Evolutionary conservation across 2,797 vertebrate species (phyloP), one percentile per base, ranked within the genome.

Genomic region (Taeniopygia guttata): DNA sequence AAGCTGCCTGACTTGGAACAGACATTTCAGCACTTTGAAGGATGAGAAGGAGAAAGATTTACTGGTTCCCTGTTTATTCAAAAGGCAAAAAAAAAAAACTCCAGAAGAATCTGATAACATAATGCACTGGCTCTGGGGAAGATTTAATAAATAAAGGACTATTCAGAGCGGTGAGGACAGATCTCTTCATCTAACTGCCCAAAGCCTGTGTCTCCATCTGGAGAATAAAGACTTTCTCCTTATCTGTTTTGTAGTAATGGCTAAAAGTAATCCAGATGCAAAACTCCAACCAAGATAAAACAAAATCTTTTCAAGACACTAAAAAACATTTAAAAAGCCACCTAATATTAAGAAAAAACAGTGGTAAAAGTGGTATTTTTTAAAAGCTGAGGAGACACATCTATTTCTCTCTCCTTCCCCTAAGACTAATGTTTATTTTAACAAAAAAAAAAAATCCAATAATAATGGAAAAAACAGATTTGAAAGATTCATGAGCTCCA

Each of bases 31-130:
- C 14, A 6, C 87, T 75, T 26, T 8, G n/a, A 76, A 78, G 80
- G 69, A 85, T 27, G 66, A 86, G 62, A 91, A 68, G 48, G 16
- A 78, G 32, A 68, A 84, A 92, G 86, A 88, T 90, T 93, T 90
- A 86, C 51, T 90, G 69, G 46, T 16, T 84, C 67, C 62, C 43
- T 66, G 40, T 36, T 94, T 72, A 81, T 55, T 69, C 21, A 36
- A 59, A 84, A 90, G 43, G 21, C 25, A 59, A 49, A 8, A 38
- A 38, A n/a, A 38, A 78, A 58, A 36, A 56, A 59, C 7, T 69
- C 21, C 3, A 3, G 54, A 87, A 63, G 59, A 79, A 89, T 82
- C 84, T 63, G 81, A 38, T 84, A 94, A 73, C 51, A 55, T 55
- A 91, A 81, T 43, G 58, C 69, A 70, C 27, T 62, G 80, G 77